Percentiles rank a stretch among this genome's conserved stretches.
phyloP scores from a whole-genome alignment of 2,888 invertebrate species.

The Amphimallon solstitiale region DNA sequence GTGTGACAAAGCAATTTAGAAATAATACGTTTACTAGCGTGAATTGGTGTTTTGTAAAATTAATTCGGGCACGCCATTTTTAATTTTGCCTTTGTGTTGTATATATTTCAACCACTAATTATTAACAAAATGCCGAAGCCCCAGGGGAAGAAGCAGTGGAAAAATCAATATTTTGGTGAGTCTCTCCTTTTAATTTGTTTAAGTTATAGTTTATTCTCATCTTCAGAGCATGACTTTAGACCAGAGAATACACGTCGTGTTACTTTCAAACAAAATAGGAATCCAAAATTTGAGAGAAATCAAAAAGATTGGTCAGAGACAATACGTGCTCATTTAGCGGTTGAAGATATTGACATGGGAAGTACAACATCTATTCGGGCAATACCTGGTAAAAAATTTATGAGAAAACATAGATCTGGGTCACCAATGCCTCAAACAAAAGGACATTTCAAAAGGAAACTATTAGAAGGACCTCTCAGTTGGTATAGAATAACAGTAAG shows the following conservation, averaged over 20 bases:
- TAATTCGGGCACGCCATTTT: conserved; percentile 12
- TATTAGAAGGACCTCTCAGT: conserved; percentile 67
- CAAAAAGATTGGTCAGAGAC: conserved; percentile 45
- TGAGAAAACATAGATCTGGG: conserved; percentile 61
- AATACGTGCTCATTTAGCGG: conserved; percentile 62
- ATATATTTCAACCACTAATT: background rate
- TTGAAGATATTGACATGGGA: conserved; percentile 73
- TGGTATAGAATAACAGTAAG: conserved; percentile 78
- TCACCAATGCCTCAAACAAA: conserved; percentile 63
- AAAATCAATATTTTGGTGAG: conserved; percentile 42
- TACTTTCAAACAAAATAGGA: conserved; percentile 66
- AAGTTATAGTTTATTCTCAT: background rate
- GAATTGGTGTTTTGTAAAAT: background rate
- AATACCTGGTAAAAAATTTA: conserved; percentile 27
- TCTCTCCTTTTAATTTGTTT: background rate
- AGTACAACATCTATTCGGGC: conserved; percentile 42
- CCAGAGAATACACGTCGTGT: conserved; percentile 61
- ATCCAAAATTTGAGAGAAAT: conserved; percentile 55
- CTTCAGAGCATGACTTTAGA: conserved; percentile 39
- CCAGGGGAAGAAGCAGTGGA: conserved; percentile 43
- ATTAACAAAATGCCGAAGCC: conserved; percentile 42
- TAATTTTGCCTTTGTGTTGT: background rate
- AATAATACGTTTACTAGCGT: background rate
- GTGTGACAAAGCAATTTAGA: background rate
- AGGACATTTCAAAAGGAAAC: conserved; percentile 61